Evolutionary conservation across 2,888 invertebrate species (phyloP), one percentile per base, ranked within the genome.

Genomic region (Rhaphigaster nebulosa): DNA sequence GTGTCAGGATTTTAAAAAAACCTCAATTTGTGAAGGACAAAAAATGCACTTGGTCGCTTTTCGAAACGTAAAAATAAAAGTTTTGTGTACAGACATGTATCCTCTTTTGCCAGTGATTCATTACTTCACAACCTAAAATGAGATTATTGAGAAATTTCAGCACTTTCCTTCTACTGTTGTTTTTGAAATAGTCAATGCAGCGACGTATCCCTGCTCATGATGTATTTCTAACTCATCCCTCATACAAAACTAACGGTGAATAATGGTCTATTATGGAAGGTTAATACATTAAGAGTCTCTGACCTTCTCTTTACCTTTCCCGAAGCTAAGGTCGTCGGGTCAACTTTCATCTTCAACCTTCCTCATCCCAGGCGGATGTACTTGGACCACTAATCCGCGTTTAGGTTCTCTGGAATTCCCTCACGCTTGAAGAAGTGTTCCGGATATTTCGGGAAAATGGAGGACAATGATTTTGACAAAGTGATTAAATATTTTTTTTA

Each of bases 281-380:
- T 12, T 84, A 84, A 84, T 84, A 84, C 84, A 84, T 84, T 84
- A 84, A n/a, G n/a, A 84, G 45, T 18, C 84, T 84, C 45, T 84
- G 84, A 84, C 45, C 84, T 45, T 84, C 45, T 84, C 45, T 23
- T 50, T 41, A 84, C 84, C 84, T 45, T 84, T 84, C 45, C 45
- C 84, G 45, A 15, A n/a, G 84, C 41, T n/a, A 18, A 84, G 84
- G 84, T 76, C 70, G 34, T 15, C n/a, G 50, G 84, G 84, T 84
- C 84, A 84, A 84, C 84, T 84, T 84, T 84, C 84, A 84, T 84
- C 41, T 84, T 84, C 84, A 50, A 45, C 84, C 84, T 84, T 84
- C 45, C 45, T 41, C 41, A 20, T 76, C 70, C 38, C 20, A 76
- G 38, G 70, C 70, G 70, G 70, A 76, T 76, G 70, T 76, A 38